Evolutionary conservation across 2,888 invertebrate genomes (phyloP).

Genomic region (Scotopteryx bipunctaria): DNA sequence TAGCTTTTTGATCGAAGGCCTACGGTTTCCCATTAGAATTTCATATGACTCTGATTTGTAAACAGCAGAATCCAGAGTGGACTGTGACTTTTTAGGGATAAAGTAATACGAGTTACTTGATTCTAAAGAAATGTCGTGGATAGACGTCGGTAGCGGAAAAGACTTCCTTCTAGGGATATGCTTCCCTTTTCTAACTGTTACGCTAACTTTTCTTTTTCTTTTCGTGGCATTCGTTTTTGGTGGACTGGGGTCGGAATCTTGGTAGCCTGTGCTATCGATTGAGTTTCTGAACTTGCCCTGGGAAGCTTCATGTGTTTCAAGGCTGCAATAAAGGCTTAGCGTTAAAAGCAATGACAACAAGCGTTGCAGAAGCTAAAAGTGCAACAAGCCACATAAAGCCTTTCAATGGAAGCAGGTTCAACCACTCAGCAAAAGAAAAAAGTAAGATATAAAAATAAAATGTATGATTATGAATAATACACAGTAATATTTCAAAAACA

Average conservation of each 20-base stretch:
- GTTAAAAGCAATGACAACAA: conserved; percentile 34
- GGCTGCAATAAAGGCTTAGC: conserved; percentile 51
- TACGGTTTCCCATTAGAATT: conserved; percentile 52
- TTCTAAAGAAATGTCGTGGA: conserved; percentile 52
- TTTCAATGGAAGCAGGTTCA: conserved; percentile 72
- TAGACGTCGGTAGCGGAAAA: conserved; percentile 26
- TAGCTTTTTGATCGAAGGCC: conserved; percentile 38
- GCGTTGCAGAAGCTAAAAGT: conserved; percentile 48
- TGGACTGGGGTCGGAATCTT: conserved; percentile 65
- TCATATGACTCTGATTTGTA: conserved; percentile 70
- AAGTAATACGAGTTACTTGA: conserved; percentile 52
- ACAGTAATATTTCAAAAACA: conserved; percentile 16
- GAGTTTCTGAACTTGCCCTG: conserved; percentile 48
- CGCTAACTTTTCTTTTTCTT: conserved; percentile 49
- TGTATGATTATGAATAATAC: conserved; percentile 32
- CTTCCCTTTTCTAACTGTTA: conserved; percentile 41
- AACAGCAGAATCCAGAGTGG: conserved; percentile 49
- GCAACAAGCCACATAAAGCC: conserved; percentile 43
- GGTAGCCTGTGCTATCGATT: conserved; percentile 65
- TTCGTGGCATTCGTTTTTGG: conserved; percentile 39
- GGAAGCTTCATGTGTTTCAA: conserved; percentile 39
- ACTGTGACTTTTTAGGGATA: conserved; percentile 29
- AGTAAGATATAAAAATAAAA: conserved; percentile 2
- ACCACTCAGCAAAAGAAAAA: conserved; percentile 6
- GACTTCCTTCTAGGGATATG: conserved; percentile 42